A percentile compares a stretch with the other conserved stretches of the same genome.
Evolutionary conservation across 2,113 vertebrate species (phyloP).

Genomic region (Drymodes brunneopygia): DNA sequence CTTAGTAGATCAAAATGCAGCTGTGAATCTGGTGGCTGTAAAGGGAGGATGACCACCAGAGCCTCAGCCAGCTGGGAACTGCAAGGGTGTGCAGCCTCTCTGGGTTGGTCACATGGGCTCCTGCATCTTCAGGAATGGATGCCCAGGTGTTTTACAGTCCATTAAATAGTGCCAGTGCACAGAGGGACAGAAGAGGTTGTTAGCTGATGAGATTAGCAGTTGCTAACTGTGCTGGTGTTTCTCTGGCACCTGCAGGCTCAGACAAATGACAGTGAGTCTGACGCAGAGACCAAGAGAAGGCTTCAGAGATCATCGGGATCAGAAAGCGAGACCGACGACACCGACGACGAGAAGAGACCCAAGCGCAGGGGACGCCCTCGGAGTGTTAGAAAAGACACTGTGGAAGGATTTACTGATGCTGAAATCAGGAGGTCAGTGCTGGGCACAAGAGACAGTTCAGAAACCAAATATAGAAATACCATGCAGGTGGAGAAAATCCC

Average conservation of each 20-base stretch:
- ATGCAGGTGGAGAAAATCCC: background rate
- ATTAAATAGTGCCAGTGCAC: background rate
- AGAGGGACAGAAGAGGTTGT: background rate
- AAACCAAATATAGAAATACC: background rate
- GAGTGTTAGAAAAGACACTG: slow-evolving; percentile 90
- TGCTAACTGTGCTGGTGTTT: background rate
- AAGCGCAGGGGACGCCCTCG: slow-evolving; percentile 91
- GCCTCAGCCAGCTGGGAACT: background rate
- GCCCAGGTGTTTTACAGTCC: background rate
- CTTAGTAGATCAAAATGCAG: background rate
- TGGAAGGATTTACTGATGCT: slow-evolving; percentile 93
- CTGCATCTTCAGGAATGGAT: background rate
- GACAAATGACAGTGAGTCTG: slow-evolving; percentile 95
- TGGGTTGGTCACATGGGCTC: background rate
- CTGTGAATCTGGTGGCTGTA: background rate
- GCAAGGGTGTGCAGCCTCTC: background rate
- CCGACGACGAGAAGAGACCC: slow-evolving; percentile 92
- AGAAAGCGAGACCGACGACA: slow-evolving; percentile 93
- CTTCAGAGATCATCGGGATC: slow-evolving; percentile 88
- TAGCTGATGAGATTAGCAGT: background rate
- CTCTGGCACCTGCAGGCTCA: slow-evolving; percentile 75
- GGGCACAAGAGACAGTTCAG: background rate
- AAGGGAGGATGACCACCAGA: background rate
- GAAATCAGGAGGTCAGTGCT: slow-evolving; percentile 90
- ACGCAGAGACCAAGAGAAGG: slow-evolving; percentile 91